Evolutionary conservation across 2,888 invertebrate species (phyloP).

Genomic region (Melieria picta): DNA sequence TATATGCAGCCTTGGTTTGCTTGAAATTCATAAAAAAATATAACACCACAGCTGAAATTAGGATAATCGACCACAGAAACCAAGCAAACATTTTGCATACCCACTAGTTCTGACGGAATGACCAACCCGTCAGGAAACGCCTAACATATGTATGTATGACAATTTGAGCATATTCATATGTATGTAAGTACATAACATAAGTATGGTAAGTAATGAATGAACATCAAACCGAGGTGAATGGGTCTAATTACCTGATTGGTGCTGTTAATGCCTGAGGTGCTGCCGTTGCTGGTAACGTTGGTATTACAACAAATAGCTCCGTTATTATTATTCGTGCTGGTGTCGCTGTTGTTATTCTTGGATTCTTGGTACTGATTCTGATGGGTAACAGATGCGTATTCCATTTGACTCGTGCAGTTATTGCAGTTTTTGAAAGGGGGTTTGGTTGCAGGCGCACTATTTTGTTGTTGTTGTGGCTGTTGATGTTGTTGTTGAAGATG

Average conservation of each 20-base stretch:
- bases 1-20: too few species aligned
- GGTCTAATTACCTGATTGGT: slow-evolving; percentile 50
- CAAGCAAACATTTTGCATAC: too few species aligned
- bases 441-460: slow-evolving; percentile 43
- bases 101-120: too few species aligned
- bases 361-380: slow-evolving; percentile 51
- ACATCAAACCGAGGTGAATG: too few species aligned
- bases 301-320: slow-evolving; percentile 28
- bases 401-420: slow-evolving; percentile 59
- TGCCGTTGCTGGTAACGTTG: slow-evolving; percentile 18
- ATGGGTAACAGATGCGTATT: slow-evolving; percentile 55
- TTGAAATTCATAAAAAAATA: too few species aligned
- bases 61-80: too few species aligned
- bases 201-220: too few species aligned
- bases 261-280: slow-evolving; percentile 34
- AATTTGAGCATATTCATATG: too few species aligned
- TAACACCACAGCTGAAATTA: fast-evolving
- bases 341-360: slow-evolving; percentile 51
- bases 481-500: slow-evolving; percentile 43
- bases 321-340: slow-evolving; percentile 36
- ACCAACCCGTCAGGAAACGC: too few species aligned
- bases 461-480: slow-evolving; percentile 40
- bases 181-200: too few species aligned
- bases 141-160: too few species aligned
- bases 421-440: slow-evolving; percentile 46